phyloP scores from a whole-genome alignment of 1,140 invertebrate species.

The Drosophila nannoptera region DNA sequence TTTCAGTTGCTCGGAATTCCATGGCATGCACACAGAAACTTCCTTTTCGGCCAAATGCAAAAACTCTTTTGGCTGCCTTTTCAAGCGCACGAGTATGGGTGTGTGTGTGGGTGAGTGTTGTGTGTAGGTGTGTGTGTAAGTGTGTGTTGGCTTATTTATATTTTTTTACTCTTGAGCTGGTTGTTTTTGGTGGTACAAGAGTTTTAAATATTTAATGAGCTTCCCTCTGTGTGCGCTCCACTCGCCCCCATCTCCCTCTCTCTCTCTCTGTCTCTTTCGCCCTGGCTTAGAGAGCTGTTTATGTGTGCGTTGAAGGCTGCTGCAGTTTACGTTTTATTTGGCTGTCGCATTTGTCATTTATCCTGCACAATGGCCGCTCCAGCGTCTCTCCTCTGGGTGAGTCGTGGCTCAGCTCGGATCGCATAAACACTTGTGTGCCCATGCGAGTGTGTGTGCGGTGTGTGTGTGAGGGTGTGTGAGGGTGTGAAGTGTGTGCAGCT shows the following conservation, averaged over 20 bases:
- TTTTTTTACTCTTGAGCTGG: slow-evolving; percentile 14
- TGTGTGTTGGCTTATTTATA: slow-evolving; percentile 20
- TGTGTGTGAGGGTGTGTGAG: too few relatives aligned
- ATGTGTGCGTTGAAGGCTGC: slow-evolving; percentile 32
- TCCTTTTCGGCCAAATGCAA: slow-evolving; percentile 41
- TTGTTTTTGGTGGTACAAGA: slow-evolving; percentile 43
- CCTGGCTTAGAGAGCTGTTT: slow-evolving; percentile 25
- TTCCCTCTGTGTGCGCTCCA: background rate
- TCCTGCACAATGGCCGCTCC: slow-evolving; percentile 35
- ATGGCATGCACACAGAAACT: slow-evolving; percentile 38
- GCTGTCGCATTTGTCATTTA: slow-evolving; percentile 36
- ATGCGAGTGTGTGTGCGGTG: slow-evolving; percentile 15
- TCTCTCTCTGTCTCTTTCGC: background rate
- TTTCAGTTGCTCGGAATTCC: slow-evolving; percentile 38
- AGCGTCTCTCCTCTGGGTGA: slow-evolving; percentile 32
- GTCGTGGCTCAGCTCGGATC: background rate
- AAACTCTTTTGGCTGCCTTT: slow-evolving; percentile 24
- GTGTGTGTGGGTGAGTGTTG: slow-evolving; percentile 15
- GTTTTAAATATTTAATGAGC: slow-evolving; percentile 63
- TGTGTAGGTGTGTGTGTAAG: background rate
- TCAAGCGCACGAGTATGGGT: background rate
- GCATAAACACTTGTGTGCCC: slow-evolving; percentile 21
- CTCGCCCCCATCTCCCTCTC: background rate
- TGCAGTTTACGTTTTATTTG: slow-evolving; percentile 21
- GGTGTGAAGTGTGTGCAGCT: slow-evolving; percentile 27